These are phyloP conservation scores for Nomada fucata DNA, from an alignment of 2,888 invertebrate species.

Conservation along the genomic window DNA sequence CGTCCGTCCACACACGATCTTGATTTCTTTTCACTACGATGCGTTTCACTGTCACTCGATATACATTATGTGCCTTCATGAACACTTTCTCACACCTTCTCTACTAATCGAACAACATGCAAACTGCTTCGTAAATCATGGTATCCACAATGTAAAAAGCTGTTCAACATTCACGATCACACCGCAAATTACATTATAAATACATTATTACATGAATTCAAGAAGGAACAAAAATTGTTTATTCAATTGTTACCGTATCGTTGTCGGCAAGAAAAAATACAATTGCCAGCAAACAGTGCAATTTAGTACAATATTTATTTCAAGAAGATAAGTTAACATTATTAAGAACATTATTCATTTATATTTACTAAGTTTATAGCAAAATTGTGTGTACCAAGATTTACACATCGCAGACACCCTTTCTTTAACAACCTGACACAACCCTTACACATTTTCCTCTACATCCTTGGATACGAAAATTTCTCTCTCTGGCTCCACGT, in stretches of 20 bases:
- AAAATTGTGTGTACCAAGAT: constrained; percentile 28
- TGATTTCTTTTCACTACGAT: constrained; percentile 41
- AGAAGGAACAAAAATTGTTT: neutral
- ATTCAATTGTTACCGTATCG: no score
- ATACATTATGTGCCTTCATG: neutral
- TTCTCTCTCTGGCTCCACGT: constrained; percentile 63
- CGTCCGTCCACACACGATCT: constrained; percentile 53
- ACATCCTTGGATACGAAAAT: constrained; percentile 24
- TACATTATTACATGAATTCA: no score
- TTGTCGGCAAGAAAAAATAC: no score
- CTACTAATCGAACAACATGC: neutral
- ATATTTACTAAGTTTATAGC: neutral
- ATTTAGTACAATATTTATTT: neutral
- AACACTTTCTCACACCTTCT: constrained; percentile 26
- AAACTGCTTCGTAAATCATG: constrained; percentile 28
- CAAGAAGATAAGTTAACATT: neutral
- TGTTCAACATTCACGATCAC: no score
- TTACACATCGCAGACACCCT: constrained; percentile 9
- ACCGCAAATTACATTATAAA: no score
- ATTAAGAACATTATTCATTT: neutral
- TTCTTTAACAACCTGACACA: constrained; percentile 30
- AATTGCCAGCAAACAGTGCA: neutral
- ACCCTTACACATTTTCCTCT: constrained; percentile 30
- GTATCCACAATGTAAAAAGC: neutral
- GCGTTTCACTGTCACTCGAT: constrained; percentile 56